Evolutionary conservation across 2,797 vertebrate species (phyloP), one percentile per base, ranked within the genome.

Genomic region (Takifugu ocellatus): DNA sequence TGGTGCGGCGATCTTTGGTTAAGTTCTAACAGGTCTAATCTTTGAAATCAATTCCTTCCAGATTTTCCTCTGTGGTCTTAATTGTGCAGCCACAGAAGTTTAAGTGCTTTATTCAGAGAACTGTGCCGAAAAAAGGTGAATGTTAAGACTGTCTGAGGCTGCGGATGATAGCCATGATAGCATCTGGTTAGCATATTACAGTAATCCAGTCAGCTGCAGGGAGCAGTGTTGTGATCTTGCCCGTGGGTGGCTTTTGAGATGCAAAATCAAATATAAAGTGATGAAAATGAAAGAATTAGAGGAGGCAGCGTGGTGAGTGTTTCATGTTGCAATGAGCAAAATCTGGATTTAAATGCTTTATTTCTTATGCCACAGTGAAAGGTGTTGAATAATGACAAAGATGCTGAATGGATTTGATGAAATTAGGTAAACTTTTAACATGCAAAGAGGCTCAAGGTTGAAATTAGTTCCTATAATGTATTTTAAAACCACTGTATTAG

Each of bases 231-330:
- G 56, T 67, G 66, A 54, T 54, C 68, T 51, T 51, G 74, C 68
- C 70, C 63, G 86, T 85, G 85, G 84, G 79, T 63, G 83, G 81
- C 71, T 79, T 76, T 75, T 72, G 71, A 73, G 84, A 83, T 72
- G 68, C 59, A 63, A 79, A 89, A 89, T 90, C 79, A 70, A 87
- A 91, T 86, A 79, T 71, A 79, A 78, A 68, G 70, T 78, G 75
- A 84, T 85, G 81, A 73, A 88, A 84, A 87, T 83, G 76, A 81
- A 77, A 56, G 54, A 59, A 69, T 90, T 84, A 83, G 68, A 66
- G 72, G 16, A 62, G 76, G 70, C 74, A 27, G 77, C 1, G 52
- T 61, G 74, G 71, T 81, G 60, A 64, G 59, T 44, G 54, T 78
- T 85, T 84, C 56, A 63, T 78, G 75, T 82, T 71, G 67, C 74